These are phyloP conservation scores for Cavia porcellus DNA, from an alignment of 2,113 vertebrate genomes.

Conservation along the genomic window DNA sequence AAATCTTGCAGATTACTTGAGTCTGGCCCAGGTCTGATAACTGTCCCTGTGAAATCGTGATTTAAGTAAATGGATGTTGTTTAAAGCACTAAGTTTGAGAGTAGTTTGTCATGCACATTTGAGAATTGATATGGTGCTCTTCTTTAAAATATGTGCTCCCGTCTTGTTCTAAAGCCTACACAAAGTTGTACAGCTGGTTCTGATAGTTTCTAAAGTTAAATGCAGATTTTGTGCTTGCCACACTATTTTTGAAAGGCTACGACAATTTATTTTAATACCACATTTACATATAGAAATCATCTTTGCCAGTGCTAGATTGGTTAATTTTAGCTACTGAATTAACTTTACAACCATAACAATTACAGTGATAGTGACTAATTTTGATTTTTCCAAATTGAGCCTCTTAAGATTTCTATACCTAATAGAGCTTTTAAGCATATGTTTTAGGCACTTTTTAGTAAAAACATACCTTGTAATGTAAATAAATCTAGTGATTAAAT, in stretches of 20 bases:
- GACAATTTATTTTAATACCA: conserved; percentile 74
- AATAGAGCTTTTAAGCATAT: conserved; percentile 43
- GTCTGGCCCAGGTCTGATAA: neutral
- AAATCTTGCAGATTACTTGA: neutral
- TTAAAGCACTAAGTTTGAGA: neutral
- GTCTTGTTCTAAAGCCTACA: neutral
- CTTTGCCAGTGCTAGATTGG: conserved; percentile 58
- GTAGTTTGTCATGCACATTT: neutral
- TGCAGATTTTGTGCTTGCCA: conserved; percentile 53
- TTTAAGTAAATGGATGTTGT: neutral
- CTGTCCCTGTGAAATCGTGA: neutral
- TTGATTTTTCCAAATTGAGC: conserved; percentile 68
- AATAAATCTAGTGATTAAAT: conserved; percentile 32
- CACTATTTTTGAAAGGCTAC: conserved; percentile 48
- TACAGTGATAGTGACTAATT: conserved; percentile 68
- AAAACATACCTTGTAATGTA: conserved; percentile 22
- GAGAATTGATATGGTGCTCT: neutral
- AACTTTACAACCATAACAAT: conserved; percentile 67
- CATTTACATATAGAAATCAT: conserved; percentile 76
- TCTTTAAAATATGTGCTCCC: conserved; percentile 7
- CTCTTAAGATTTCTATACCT: conserved; percentile 45
- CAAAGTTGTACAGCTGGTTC: conserved; percentile 10
- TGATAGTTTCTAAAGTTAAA: conserved; percentile 47
- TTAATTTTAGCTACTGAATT: conserved; percentile 77
- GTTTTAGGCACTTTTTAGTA: neutral